phyloP scores from a whole-genome alignment of 1,140 invertebrate genomes.

The Asbolus verrucosus region DNA sequence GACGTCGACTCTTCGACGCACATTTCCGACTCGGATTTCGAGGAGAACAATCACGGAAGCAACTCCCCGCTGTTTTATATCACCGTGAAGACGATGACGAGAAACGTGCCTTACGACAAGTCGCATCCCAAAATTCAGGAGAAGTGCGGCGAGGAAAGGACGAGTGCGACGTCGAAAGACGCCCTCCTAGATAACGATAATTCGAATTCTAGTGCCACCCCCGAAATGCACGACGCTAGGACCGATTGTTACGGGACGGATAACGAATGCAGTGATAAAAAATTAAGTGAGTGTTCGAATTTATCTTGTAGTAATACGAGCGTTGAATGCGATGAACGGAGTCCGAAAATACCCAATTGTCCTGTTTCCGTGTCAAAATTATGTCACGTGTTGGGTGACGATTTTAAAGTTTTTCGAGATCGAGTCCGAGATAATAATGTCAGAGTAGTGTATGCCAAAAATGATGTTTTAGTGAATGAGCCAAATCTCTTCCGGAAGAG shows the following conservation, averaged over 20 bases:
- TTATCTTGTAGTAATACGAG: slow-evolving; percentile 60
- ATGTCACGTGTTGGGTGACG: slow-evolving; percentile 30
- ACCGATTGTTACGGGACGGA: slow-evolving; percentile 58
- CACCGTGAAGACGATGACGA: slow-evolving; percentile 52
- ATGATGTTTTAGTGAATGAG: slow-evolving; percentile 43
- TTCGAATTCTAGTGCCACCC: slow-evolving; percentile 71
- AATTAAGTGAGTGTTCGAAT: slow-evolving; percentile 61
- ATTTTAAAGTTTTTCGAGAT: slow-evolving; percentile 32
- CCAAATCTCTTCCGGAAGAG: slow-evolving; percentile 52
- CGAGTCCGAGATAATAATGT: slow-evolving; percentile 23
- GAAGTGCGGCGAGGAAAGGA: slow-evolving; percentile 66
- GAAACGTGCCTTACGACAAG: slow-evolving; percentile 51
- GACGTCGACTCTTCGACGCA: slow-evolving; percentile 69
- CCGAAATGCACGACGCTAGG: slow-evolving; percentile 66
- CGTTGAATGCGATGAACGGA: slow-evolving; percentile 55
- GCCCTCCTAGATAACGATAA: slow-evolving; percentile 69
- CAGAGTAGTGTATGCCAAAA: slow-evolving; percentile 32
- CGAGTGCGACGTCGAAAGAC: slow-evolving; percentile 75
- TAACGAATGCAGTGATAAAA: slow-evolving; percentile 61
- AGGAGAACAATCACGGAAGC: slow-evolving; percentile 65
- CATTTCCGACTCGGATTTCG: slow-evolving; percentile 66
- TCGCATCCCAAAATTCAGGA: slow-evolving; percentile 40
- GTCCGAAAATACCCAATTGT: slow-evolving; percentile 18
- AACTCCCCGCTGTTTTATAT: slow-evolving; percentile 54
- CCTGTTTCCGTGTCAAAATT: slow-evolving; percentile 8